These are phyloP conservation scores for Erythrolamprus reginae DNA, from an alignment of 2,113 vertebrate genomes.

Conservation along the genomic window DNA sequence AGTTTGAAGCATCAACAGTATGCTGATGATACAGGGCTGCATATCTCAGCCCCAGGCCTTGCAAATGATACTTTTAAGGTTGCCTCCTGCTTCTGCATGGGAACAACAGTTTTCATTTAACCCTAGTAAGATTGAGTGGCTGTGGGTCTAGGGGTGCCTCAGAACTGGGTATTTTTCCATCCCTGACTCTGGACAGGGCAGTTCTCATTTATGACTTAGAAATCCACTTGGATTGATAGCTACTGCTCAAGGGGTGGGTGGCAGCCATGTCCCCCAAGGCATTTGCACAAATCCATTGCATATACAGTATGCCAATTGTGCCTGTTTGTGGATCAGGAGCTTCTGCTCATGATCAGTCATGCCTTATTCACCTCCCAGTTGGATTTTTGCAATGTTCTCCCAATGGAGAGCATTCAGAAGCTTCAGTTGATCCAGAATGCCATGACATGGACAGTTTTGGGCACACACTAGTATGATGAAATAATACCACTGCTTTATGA, in stretches of 20 bases:
- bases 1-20: background rate
- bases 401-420: background rate
- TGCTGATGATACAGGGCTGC: background rate
- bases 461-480: background rate
- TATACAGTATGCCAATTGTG: background rate
- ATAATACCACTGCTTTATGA: background rate
- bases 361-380: background rate
- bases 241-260: background rate
- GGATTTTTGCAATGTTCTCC: background rate
- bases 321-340: background rate
- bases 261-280: background rate
- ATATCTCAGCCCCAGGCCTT: background rate
- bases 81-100: background rate
- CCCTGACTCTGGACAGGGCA: background rate
- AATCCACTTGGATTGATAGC: background rate
- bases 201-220: background rate
- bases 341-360: background rate
- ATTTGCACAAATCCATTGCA: background rate
- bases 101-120: background rate
- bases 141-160: background rate
- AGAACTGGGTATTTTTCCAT: background rate
- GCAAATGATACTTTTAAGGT: background rate
- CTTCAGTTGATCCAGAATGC: background rate
- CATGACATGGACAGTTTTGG: background rate
- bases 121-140: background rate